Base-by-base conservation (phyloP, 2,888 invertebrate species). In the Pachymerium ferrugineum region DNA sequence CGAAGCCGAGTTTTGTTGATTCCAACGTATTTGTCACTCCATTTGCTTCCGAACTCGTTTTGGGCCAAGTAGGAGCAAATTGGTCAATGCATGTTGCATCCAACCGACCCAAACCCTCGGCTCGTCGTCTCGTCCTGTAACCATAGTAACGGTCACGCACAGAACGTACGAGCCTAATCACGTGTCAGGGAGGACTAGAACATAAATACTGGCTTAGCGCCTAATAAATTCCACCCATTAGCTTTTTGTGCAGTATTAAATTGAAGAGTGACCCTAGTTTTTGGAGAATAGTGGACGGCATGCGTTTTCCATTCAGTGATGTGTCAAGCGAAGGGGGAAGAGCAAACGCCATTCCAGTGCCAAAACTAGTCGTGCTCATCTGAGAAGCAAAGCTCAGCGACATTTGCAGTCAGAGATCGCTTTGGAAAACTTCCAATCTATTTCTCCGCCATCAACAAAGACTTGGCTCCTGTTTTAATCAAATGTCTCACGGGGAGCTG, bases 371-470 rank as follows among this genome's bases (percentile, higher is more conserved):
- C 16, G 25, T 28, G 54, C 54, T 54, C 54, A 54, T 54, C 54
- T 54, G 54, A 54, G 54, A 54, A 54, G 54, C 54, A 54, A 54
- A 54, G 54, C 54, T 54, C 54, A 54, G 54, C 54, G 54, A 54
- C 54, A 54, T 54, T 54, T 54, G 54, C 54, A 54, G 54, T 54
- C 54, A 54, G 54, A 54, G 54, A 54, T 54, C 54, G 54, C 54
- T 54, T 54, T 54, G 54, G 54, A 54, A 54, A 54, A 54, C 54
- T 54, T 54, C 54, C 54, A 54, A 54, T 54, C 54, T 54, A 54
- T 54, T 54, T 54, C 54, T 54, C 54, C 54, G 54, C 54, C 54
- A 54, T 54, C 54, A 54, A 54, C 54, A 54, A 54, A 54, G 54
- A 54, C 54, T 54, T 54, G 54, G 54, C 54, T 54, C 22, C 54